Base-by-base conservation (phyloP, 2,797 vertebrate genomes). In the Centropyge bicolor region DNA sequence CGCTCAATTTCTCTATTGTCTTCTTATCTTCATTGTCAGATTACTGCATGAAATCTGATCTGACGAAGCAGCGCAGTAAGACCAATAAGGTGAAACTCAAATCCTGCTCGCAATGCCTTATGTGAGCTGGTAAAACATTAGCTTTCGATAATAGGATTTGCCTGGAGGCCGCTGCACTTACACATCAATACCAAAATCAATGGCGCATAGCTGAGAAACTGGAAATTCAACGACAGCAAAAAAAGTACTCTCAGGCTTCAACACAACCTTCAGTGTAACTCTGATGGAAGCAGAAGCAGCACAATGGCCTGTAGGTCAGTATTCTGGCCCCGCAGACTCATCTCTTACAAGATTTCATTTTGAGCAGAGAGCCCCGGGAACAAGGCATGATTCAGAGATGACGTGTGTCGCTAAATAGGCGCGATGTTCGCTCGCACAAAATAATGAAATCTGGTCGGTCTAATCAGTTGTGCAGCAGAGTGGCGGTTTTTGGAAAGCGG, bases 91-190 rank as follows among this genome's bases (percentile, higher is more conserved):
- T 84, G 86, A 88, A 90, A 87, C 84, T 83, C 24, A 74, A 86
- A 85, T 86, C 87, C 81, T 66, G 35, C 62, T 78, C 81, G 67
- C 70, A 64, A 14, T 70, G 80, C 85, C 76, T 82, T 54, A 54
- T 83, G 77, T 54, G 73, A 73, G 69, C 84, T 70, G 66, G 76
- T 89, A 80, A 91, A 93, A 88, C 86, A 92, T 91, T 88, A 86
- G 82, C 85, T 89, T 75, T 84, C 70, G n/a, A 43, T 84, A 87
- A 88, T 70, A 76, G 80, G 55, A 81, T 91, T 88, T 82, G 75
- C 70, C 88, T 57, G 22, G 43, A 89, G 84, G 89, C 76, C 60
- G 36, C 52, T 89, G 80, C 82, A 88, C 86, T 89, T 73, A 81
- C 74, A 83, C 79, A 43, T 89, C 86, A 77, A 90, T 90, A 86